Evolutionary conservation across 2,113 vertebrate species (phyloP), one percentile per base, ranked within the genome.

Genomic region (Phrynosoma platyrhinos): DNA sequence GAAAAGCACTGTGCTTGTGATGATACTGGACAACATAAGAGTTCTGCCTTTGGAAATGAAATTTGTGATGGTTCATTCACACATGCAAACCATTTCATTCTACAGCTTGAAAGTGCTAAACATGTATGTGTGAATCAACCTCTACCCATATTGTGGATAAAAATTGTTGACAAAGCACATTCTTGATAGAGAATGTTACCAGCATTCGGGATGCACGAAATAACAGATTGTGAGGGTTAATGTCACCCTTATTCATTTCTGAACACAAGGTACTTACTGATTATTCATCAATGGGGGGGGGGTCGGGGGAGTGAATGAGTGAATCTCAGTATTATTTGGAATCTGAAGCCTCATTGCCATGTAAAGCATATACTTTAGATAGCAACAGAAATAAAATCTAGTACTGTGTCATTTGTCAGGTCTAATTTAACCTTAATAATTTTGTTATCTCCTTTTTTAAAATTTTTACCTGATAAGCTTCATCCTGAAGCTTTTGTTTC

Each of bases 401-500:
- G 1, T 77, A 23, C 32, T 76, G 86, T 0, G 0, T 20, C 7
- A 66, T 36, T 18, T 1, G 21, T 66, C 27, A 40, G 58, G 23
- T 86, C 1, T 3, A 89, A 91, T 89, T 87, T 88, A 72, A 80
- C 62, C 52, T 1, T 75, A 13, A 76, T 84, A 76, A 8, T 40
- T 6, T 81, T 27, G 76, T 0, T 3, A 47, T 47, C 47, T 47
- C 5, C n/a, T 68, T 5, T 36, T 18, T 2, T 74, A 42, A 81
- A 81, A 64, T 25, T 87, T 92, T 4, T 96, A 99, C 99, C 98
- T 98, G 98, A 93, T 98, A 98, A 0, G 97, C 95, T 92, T 99
- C 98, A 80, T 99, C 98, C 87, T 98, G 97, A 89, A 98, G 97
- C 92, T 97, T 98, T 95, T 98, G 98, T 94, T 98, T 98, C 93